Conservation (phyloP, 2,797 vertebrate genomes). For the Iguana delicatissima region DNA sequence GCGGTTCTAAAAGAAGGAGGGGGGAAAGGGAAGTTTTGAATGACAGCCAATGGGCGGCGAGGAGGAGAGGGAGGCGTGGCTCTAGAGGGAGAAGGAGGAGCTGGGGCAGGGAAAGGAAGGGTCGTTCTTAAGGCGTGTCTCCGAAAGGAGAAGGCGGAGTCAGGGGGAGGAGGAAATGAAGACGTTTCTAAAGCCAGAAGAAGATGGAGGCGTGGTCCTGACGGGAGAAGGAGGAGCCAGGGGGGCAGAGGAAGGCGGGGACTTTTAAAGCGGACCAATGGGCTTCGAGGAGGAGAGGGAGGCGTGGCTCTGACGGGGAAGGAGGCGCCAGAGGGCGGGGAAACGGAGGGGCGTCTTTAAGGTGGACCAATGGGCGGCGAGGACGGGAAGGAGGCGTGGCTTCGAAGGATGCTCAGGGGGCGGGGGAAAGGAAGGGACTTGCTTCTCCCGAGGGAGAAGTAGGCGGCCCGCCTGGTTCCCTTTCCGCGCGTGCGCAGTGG, state of each 20-base stretch:
- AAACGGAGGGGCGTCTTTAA: too few relatives aligned
- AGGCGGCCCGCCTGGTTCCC: too few relatives aligned
- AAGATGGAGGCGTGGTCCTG: neutral
- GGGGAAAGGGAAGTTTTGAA: too few relatives aligned
- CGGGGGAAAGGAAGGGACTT: neutral
- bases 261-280: neutral
- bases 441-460: too few relatives aligned
- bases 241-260: neutral
- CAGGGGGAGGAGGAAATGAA: neutral
- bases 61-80: neutral
- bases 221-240: neutral
- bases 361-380: neutral
- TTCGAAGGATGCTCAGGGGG: neutral
- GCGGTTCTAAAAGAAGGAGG: neutral
- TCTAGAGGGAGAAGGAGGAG: neutral
- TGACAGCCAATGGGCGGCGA: too few relatives aligned
- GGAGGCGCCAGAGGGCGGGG: neutral
- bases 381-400: neutral
- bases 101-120: too few relatives aligned
- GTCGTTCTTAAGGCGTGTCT: neutral
- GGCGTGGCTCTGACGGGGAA: neutral
- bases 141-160: neutral
- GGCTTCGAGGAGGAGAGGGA: neutral
- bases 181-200: neutral
- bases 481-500: slow-evolving; percentile 14